Percentiles rank a stretch among this genome's conserved stretches.
phyloP scores from a whole-genome alignment of 1,140 invertebrate genomes.

The Harlomillsia oculata region DNA sequence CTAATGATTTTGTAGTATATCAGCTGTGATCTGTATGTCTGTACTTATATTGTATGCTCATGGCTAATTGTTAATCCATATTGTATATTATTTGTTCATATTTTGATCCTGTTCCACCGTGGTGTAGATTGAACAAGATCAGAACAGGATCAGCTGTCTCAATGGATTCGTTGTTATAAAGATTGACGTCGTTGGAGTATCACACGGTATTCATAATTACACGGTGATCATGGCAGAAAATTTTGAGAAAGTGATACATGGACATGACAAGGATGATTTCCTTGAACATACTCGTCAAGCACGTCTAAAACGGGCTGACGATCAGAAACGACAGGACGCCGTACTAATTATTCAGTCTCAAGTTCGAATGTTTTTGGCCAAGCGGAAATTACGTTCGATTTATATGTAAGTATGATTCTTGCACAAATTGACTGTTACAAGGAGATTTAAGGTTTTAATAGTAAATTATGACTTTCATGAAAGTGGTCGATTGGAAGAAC shows the following conservation, averaged over 20 bases:
- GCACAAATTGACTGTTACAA: not conserved
- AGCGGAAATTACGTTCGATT: conserved; percentile 47
- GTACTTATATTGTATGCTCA: no score
- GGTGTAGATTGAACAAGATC: no score
- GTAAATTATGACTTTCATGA: conserved; percentile 21
- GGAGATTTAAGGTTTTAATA: conserved; percentile 22
- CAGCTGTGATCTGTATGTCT: no score
- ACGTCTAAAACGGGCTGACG: conserved; percentile 68
- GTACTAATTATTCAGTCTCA: conserved; percentile 60
- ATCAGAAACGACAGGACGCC: conserved; percentile 63
- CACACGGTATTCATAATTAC: no score
- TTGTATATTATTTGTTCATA: no score
- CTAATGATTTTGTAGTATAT: no score
- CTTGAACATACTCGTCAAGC: conserved; percentile 17
- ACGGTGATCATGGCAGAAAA: conserved; percentile 11
- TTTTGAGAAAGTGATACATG: not conserved
- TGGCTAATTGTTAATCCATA: no score
- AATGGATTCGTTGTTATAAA: no score
- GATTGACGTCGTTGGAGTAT: no score
- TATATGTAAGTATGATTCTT: conserved; percentile 51
- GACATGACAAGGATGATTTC: conserved; percentile 13
- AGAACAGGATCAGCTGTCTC: no score
- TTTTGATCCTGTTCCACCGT: no score
- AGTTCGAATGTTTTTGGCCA: conserved; percentile 59
- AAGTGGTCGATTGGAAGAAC: conserved; percentile 33